Evolutionary conservation across 1,140 invertebrate species (phyloP), one percentile per base, ranked within the genome.

Genomic region (Tetraneura akinire): DNA sequence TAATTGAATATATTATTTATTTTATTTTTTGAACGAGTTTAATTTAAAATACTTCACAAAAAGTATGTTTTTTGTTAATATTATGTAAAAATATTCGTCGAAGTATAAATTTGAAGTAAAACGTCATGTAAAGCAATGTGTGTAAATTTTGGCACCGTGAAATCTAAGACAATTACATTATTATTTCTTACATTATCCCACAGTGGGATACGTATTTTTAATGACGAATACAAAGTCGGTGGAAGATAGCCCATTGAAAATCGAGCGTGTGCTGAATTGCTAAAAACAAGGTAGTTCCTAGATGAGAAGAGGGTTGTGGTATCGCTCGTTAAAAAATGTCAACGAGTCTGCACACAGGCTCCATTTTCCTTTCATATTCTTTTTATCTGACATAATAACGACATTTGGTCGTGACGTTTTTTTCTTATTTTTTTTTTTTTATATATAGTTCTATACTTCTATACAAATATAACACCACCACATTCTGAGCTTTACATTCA

Each of bases 281-380:
- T 62, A 47, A 60, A 78, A 62, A 78, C 74, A 60, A 78, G 55
- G 37, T 29, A 60, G 73, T 60, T 78, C 16, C 16, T 29, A 37
- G 51, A 55, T 9, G 51, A 37, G 37, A 13, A 26, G 49, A 47
- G 71, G 71, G 53, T 9, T 13, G 71, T 21, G 71, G 37, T 51
- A 55, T 45, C 21, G 26, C 74, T 78, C 55, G 29, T 78, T 78
- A 78, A 78, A 68, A 78, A 78, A 78, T 78, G 74, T 78, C 74
- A 62, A 78, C 74, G 55, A 78, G 55, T 78, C 74, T 78, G 53
- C 42, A 62, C 37, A 62, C 74, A 60, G 37, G 37, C 74, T 21
- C 74, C 74, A 45, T 78, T 62, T 62, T 62, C 37, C 14, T 60
- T 78, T 74, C n/a, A 18, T 55, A 55, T 74, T 74, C 18, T 74